phyloP scores from a whole-genome alignment of 2,113 vertebrate species.

The Hystrix brachyura region DNA sequence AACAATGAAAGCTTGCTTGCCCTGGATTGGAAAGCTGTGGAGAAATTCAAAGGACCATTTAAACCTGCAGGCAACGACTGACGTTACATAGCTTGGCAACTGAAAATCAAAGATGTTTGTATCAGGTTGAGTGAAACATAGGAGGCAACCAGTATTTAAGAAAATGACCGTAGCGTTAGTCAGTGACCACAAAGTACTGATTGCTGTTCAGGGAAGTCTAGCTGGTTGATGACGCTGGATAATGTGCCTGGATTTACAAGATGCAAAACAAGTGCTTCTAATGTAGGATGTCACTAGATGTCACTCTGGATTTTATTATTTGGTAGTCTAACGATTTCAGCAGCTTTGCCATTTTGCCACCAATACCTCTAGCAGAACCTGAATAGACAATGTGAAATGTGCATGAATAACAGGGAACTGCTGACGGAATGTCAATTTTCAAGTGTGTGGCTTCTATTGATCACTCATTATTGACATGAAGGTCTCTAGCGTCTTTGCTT shows the following conservation, averaged over 20 bases:
- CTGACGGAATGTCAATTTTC: constrained; percentile 91
- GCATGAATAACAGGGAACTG: constrained; percentile 87
- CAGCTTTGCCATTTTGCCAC: constrained; percentile 83
- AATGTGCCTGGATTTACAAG: constrained; percentile 70
- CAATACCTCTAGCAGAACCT: constrained; percentile 75
- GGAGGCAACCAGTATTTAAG: neutral
- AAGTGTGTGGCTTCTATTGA: constrained; percentile 90
- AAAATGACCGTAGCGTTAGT: neutral
- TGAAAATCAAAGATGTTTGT: constrained; percentile 42
- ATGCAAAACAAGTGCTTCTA: constrained; percentile 82
- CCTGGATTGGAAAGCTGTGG: neutral
- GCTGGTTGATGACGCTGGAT: constrained; percentile 53
- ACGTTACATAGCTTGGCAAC: neutral
- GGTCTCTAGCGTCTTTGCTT: constrained; percentile 89
- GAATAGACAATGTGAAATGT: constrained; percentile 87
- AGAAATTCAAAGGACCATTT: constrained; percentile 61
- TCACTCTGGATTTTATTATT: constrained; percentile 89
- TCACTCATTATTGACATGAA: constrained; percentile 91
- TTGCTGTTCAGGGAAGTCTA: constrained; percentile 48
- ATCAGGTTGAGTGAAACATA: constrained; percentile 41
- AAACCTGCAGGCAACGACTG: neutral
- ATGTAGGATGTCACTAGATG: constrained; percentile 89
- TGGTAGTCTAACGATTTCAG: constrained; percentile 83
- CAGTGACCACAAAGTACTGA: neutral
- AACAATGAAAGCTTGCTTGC: constrained; percentile 34